Evolutionary conservation across 2,888 invertebrate genomes (phyloP), one percentile per base, ranked within the genome.

Genomic region (Eristalis tenax): DNA sequence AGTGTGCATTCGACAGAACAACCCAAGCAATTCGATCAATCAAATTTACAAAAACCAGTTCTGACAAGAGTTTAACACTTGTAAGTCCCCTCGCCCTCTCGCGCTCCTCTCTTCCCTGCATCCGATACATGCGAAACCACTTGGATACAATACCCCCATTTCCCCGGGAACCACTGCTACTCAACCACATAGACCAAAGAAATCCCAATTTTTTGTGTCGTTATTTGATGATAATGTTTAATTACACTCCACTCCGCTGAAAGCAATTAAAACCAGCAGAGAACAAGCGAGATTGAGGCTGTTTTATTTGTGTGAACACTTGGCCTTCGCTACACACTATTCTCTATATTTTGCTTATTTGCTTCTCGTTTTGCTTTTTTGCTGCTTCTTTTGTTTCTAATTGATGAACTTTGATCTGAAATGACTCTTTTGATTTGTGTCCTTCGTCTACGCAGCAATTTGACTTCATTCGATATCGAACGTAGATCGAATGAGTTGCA

Each of bases 221-320:
- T 84, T 76, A 68, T 84, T 80, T 76, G 74, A 76, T 71, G 66
- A 26, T 80, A 84, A 80, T 75, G 40, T 66, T 57, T 81, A 81
- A 80, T 84, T 81, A 84, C 70, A 22, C 65, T 40, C 56, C 38
- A 75, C 56, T 50, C 56, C 43, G 71, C 57, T 43, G 69, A 78
- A 68, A 57, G 78, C 38, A 78, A 78, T 83, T 83, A 83, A 73
- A 78, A 64, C 28, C 63, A 73, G 69, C 63, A 43, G 57, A 56
- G 63, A 68, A 56, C 61, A 78, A 73, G 63, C 73, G 68, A 40
- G 61, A 63, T 69, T 77, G 69, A 50, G n/a, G 50, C 23, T 32
- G 32, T 63, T n/a, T 23, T 32, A 61, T 61, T 61, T 43, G 61
- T 66, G 63, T 57, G 18, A 50, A 18, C 26, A 18, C 28, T 63